These are phyloP conservation scores for Cynocephalus volans DNA, from an alignment of 2,113 vertebrate genomes.

Conservation along the genomic window DNA sequence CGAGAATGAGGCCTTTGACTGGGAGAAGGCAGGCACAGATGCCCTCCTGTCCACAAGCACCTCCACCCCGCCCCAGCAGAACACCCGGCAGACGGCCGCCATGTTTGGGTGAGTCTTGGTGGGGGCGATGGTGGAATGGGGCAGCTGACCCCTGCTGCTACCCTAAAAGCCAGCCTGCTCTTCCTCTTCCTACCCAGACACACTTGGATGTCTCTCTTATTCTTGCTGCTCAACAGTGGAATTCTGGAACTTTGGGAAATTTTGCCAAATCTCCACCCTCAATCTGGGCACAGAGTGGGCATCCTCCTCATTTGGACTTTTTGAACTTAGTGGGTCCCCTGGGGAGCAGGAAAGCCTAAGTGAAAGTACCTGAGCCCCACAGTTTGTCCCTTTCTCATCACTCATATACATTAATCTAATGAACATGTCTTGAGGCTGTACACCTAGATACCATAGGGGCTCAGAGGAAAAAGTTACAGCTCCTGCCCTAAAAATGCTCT, in stretches of 20 bases:
- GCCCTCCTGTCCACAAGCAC: conserved; percentile 94
- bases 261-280: not conserved
- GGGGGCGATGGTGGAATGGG: not conserved
- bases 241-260: not conserved
- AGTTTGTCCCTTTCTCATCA: not conserved
- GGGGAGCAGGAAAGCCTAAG: not conserved
- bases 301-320: not conserved
- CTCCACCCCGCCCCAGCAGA: conserved; percentile 96
- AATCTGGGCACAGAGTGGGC: not conserved
- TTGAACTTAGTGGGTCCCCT: not conserved
- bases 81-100: conserved; percentile 96
- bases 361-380: not conserved
- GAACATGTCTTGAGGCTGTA: not conserved
- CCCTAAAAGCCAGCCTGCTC: not conserved
- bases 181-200: not conserved
- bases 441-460: not conserved
- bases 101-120: conserved; percentile 95
- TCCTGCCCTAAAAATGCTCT: not conserved
- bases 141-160: not conserved
- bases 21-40: conserved; percentile 97
- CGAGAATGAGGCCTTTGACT: conserved; percentile 98
- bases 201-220: not conserved
- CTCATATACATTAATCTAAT: not conserved
- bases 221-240: not conserved
- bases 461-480: not conserved